Conservation (phyloP, 2,888 invertebrate species). For the Megamerina dolium region DNA sequence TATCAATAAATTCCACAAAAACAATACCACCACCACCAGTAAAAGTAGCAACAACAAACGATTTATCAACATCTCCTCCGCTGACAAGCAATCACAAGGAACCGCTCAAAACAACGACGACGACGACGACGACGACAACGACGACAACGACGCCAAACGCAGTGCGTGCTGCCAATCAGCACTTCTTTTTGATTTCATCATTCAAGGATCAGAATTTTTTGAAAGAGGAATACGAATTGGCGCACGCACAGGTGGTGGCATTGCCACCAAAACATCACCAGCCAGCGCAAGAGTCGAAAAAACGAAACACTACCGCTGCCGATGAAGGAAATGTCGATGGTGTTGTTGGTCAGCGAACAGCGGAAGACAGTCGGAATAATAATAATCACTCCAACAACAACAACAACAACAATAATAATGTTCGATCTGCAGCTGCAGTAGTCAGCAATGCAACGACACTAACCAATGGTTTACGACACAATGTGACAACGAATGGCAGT, state of each 20-base stretch:
- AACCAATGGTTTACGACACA: constrained; percentile 38
- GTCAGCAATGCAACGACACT: constrained; percentile 9
- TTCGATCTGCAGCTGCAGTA: constrained; percentile 12
- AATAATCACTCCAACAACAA: constrained; percentile 28
- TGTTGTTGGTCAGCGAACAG: constrained; percentile 9
- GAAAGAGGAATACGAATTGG: constrained; percentile 46
- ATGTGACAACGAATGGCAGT: constrained; percentile 16
- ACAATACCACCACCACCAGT: constrained; percentile 16
- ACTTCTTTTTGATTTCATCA: constrained; percentile 38
- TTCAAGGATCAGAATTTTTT: constrained; percentile 46
- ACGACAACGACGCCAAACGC: constrained; percentile 27
- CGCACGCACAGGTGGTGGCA: constrained; percentile 40
- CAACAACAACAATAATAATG: constrained; percentile 24
- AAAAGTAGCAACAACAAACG: constrained; percentile 4
- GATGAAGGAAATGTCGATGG: constrained; percentile 10
- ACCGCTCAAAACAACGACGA: constrained; percentile 12
- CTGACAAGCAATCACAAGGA: too few relatives aligned
- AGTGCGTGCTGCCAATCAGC: constrained; percentile 38
- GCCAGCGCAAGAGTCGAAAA: constrained; percentile 3
- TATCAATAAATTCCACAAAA: constrained; percentile 12
- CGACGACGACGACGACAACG: constrained; percentile 7
- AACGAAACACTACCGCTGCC: constrained; percentile 5
- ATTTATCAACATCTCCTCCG: too few relatives aligned
- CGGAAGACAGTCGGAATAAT: constrained; percentile 17
- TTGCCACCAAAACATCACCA: constrained; percentile 10